Evolutionary conservation across 2,888 invertebrate species (phyloP), one percentile per base, ranked within the genome.

Genomic region (Koerneria pararmatus): DNA sequence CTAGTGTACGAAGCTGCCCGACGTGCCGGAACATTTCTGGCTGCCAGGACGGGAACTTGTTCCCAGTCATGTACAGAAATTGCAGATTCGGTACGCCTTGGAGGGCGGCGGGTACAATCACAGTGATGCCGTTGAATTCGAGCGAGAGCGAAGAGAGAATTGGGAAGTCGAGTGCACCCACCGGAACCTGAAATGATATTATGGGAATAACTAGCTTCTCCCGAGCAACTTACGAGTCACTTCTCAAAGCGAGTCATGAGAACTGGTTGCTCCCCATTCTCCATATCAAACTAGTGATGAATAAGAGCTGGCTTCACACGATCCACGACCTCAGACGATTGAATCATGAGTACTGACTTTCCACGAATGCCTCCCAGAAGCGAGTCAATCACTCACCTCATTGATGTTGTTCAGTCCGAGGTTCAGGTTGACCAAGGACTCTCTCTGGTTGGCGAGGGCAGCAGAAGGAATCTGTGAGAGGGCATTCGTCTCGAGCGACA

Each of bases 21-120:
- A 82, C 74, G 70, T 77, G 80, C 51, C 78, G 73, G 76, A 83
- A 83, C 82, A 83, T 83, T 64, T 81, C 79, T 8, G 78, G 72
- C 53, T 77, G 73, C 82, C 82, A 81, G 1, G 74, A 72, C 3
- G 78, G 80, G 71, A 83, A 82, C 65, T 78, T 81, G 71, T 83
- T 83, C 32, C 82, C 82, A 22, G 82, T 83, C 69, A 83, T 61
- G 71, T 83, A 83, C n/a, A 83, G 71, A 69, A 80, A 83, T 57
- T 80, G 77, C 32, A 83, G 73, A 64, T 74, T 79, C 4, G 83
- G 82, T 19, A 83, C 77, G 2, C 78, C 77, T 68, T 80, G 78
- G 71, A 83, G 80, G 0, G 82, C 79, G 63, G 83, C 80, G 6
- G 82, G 80, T 22, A 76, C 73, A 49, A 83, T 80, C 34, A 76